phyloP scores from a whole-genome alignment of 2,113 vertebrate genomes.

The Hippoglossus stenolepis region DNA sequence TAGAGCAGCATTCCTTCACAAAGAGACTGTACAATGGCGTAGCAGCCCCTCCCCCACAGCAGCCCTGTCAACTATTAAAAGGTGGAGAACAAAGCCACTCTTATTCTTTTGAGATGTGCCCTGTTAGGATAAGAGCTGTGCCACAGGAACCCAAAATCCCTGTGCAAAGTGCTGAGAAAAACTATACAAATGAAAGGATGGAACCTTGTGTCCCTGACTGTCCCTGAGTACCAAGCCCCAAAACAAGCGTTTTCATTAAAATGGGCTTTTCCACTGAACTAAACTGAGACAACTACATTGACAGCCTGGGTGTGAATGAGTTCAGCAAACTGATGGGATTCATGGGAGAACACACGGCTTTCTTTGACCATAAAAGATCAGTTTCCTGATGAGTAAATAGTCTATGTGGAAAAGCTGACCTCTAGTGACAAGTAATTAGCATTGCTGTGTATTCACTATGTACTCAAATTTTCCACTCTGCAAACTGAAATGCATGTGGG shows the following conservation, averaged over 20 bases:
- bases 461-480: background rate
- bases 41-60: slow-evolving; percentile 54
- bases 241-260: background rate
- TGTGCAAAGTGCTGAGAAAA: slow-evolving; percentile 10
- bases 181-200: background rate
- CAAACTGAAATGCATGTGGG: background rate
- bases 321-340: slow-evolving; percentile 28
- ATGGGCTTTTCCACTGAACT: background rate
- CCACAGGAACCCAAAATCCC: slow-evolving; percentile 21
- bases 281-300: background rate
- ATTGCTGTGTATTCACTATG: background rate
- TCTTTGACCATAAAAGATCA: background rate
- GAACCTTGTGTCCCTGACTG: background rate
- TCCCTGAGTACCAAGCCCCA: background rate
- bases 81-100: slow-evolving; percentile 69
- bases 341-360: slow-evolving; percentile 21
- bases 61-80: slow-evolving; percentile 60
- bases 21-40: slow-evolving; percentile 56
- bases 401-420: slow-evolving; percentile 36
- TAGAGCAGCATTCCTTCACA: slow-evolving; percentile 61
- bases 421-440: slow-evolving; percentile 23
- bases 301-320: slow-evolving; percentile 18
- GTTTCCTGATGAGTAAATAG: background rate
- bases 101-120: slow-evolving; percentile 64
- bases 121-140: slow-evolving; percentile 16